Conservation (phyloP, 2,888 invertebrate species). For the Xestoiulus laeticollis region DNA sequence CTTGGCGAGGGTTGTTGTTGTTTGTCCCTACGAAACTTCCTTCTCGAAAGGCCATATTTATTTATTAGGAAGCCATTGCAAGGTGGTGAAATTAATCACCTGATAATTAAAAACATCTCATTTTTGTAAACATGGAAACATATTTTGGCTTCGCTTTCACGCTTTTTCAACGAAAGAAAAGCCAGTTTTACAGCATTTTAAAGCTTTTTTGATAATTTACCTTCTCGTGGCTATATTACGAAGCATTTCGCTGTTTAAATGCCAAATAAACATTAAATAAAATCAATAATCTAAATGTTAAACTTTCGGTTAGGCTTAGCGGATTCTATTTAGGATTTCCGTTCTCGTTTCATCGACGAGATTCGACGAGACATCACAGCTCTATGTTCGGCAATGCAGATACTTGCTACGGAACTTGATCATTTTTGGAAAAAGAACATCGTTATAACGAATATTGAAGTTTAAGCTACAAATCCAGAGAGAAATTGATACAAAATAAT, state of each 20-base stretch:
- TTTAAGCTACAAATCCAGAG: too few species aligned
- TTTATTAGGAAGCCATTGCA: not conserved
- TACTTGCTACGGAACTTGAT: not conserved
- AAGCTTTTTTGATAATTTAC: not conserved
- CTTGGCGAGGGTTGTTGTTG: not conserved
- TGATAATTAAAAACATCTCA: not conserved
- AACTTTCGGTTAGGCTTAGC: not conserved
- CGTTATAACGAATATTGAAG: too few species aligned
- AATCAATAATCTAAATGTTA: not conserved
- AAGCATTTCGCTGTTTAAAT: not conserved
- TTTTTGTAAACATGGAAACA: not conserved
- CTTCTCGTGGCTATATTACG: not conserved
- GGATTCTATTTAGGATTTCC: not conserved
- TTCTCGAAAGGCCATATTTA: not conserved
- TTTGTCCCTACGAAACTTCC: not conserved
- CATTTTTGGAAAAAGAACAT: too few species aligned
- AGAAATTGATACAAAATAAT: too few species aligned
- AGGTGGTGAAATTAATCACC: too few species aligned
- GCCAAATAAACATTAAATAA: not conserved
- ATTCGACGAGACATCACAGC: not conserved
- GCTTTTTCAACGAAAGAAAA: not conserved
- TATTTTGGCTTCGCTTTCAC: not conserved
- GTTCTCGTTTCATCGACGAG: not conserved
- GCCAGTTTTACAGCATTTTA: not conserved
- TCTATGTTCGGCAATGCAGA: too few species aligned